Evolutionary conservation across 2,797 vertebrate species (phyloP).

Genomic region (Podargus strigoides): DNA sequence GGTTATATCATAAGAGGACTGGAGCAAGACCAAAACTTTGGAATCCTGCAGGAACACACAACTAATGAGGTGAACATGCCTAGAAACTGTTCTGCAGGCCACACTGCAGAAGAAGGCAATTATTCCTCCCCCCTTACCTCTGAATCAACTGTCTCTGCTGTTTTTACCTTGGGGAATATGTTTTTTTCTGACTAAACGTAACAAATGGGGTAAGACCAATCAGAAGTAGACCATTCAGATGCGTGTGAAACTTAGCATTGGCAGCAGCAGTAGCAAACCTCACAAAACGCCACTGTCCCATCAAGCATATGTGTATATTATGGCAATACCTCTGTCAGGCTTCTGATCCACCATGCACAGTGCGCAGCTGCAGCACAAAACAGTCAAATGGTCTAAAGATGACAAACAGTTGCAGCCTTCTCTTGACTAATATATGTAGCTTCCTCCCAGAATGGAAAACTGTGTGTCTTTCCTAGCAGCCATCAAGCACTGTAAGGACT

Average conservation of each 20-base stretch:
- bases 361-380: background rate
- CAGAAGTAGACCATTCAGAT: background rate
- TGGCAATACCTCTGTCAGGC: background rate
- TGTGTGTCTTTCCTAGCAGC: background rate
- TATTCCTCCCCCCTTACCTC: background rate
- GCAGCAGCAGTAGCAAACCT: background rate
- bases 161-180: background rate
- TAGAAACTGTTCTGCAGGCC: background rate
- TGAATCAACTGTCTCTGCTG: background rate
- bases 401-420: background rate
- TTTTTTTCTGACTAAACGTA: background rate
- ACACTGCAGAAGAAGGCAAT: background rate
- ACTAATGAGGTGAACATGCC: background rate
- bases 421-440: background rate
- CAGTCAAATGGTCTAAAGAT: background rate
- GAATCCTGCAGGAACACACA: background rate
- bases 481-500: background rate
- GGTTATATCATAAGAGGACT: background rate
- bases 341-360: background rate
- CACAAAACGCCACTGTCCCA: background rate
- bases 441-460: background rate
- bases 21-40: background rate
- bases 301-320: background rate
- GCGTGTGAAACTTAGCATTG: background rate
- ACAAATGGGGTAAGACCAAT: background rate